Percentiles rank a stretch among this genome's conserved stretches.
Conservation (phyloP, 2,113 vertebrate species). For the Micromys minutus region DNA sequence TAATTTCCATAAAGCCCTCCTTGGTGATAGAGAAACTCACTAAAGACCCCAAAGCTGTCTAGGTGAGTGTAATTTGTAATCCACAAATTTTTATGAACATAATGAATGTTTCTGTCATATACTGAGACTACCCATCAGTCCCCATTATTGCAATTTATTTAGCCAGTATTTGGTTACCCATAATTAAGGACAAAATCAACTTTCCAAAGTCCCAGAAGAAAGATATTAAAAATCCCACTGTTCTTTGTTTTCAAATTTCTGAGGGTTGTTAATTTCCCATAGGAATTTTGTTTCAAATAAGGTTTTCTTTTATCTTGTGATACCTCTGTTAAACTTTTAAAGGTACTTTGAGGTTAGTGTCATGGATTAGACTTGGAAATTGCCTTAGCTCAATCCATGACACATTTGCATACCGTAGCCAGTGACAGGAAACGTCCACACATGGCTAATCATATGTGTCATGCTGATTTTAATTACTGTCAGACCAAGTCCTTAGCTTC, state of each 20-base stretch:
- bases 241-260: neutral
- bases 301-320: neutral
- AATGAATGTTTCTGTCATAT: neutral
- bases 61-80: neutral
- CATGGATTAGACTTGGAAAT: neutral
- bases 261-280: neutral
- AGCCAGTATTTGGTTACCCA: neutral
- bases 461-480: neutral
- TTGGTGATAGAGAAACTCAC: neutral
- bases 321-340: neutral
- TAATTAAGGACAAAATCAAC: neutral
- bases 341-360: neutral
- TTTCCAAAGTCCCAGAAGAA: neutral
- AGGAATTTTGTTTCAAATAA: neutral
- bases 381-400: neutral
- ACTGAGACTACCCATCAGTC: neutral
- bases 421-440: neutral
- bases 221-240: neutral
- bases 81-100: neutral
- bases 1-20: slow-evolving; percentile 5
- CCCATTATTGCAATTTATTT: slow-evolving; percentile 13
- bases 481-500: neutral
- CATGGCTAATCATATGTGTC: neutral
- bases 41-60: neutral
- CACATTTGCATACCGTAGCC: neutral